phyloP scores from a whole-genome alignment of 2,888 invertebrate species.

The Polyommatus iphigenia region DNA sequence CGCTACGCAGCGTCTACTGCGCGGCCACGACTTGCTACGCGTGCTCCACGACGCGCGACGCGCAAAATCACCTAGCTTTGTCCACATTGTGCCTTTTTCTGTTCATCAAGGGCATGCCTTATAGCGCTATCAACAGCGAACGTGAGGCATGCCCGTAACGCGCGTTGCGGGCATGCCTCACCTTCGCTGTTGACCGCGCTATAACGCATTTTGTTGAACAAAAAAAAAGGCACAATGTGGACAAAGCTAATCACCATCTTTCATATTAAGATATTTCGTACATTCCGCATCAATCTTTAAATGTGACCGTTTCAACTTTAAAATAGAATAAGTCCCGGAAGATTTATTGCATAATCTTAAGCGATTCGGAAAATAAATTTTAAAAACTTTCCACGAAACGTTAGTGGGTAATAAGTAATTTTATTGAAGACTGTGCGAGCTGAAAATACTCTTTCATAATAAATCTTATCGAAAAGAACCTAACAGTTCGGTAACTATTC shows the following conservation, averaged over 20 bases:
- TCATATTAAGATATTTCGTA: neutral
- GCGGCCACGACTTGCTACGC: neutral
- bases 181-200: no score
- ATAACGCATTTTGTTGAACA: no score
- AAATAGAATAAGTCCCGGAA: neutral
- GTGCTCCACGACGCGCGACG: neutral
- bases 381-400: neutral
- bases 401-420: conserved; percentile 24
- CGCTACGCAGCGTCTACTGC: neutral
- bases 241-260: no score
- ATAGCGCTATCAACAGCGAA: no score
- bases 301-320: neutral
- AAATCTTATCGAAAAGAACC: conserved; percentile 11
- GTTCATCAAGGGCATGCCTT: no score
- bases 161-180: no score
- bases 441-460: conserved; percentile 16
- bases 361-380: conserved; percentile 5
- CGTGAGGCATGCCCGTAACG: no score
- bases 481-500: conserved; percentile 7
- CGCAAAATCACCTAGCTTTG: neutral
- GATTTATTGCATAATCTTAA: conserved; percentile 12
- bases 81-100: no score
- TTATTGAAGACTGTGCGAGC: conserved; percentile 2
- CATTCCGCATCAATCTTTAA: neutral
- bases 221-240: no score